These are phyloP conservation scores for Syrmaticus mikado DNA, from an alignment of 2,113 vertebrate genomes.

Conservation along the genomic window DNA sequence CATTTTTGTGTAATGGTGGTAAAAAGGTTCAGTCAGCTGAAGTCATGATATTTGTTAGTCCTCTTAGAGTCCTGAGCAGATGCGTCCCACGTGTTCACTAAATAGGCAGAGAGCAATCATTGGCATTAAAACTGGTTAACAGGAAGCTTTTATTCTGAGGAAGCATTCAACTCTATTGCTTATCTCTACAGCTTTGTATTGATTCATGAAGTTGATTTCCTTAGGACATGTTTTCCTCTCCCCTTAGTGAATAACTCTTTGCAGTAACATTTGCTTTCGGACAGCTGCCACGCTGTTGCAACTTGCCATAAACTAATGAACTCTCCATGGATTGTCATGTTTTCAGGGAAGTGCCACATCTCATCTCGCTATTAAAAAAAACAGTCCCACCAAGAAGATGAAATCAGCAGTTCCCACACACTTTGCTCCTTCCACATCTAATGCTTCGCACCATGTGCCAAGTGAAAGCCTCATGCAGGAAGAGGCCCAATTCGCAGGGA, in stretches of 20 bases:
- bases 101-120: constrained; percentile 13
- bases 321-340: constrained; percentile 34
- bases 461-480: neutral
- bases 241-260: constrained; percentile 47
- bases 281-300: neutral
- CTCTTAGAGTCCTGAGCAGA: neutral
- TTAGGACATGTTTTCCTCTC: constrained; percentile 35
- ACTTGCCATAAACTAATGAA: constrained; percentile 56
- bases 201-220: constrained; percentile 37
- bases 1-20: neutral
- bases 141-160: constrained; percentile 26
- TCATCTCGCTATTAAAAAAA: constrained; percentile 36
- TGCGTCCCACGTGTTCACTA: neutral
- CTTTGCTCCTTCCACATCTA: constrained; percentile 40
- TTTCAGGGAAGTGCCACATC: constrained; percentile 53
- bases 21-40: constrained; percentile 28
- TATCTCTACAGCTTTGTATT: neutral
- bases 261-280: constrained; percentile 58
- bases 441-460: neutral
- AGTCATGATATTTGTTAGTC: neutral
- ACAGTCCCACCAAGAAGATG: constrained; percentile 45
- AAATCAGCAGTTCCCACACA: constrained; percentile 69
- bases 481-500: constrained; percentile 16
- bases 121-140: constrained; percentile 41
- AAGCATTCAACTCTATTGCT: neutral